Percentiles rank a stretch among this genome's conserved stretches.
Conservation (phyloP, 2,113 vertebrate species). For the Arenaria interpres region DNA sequence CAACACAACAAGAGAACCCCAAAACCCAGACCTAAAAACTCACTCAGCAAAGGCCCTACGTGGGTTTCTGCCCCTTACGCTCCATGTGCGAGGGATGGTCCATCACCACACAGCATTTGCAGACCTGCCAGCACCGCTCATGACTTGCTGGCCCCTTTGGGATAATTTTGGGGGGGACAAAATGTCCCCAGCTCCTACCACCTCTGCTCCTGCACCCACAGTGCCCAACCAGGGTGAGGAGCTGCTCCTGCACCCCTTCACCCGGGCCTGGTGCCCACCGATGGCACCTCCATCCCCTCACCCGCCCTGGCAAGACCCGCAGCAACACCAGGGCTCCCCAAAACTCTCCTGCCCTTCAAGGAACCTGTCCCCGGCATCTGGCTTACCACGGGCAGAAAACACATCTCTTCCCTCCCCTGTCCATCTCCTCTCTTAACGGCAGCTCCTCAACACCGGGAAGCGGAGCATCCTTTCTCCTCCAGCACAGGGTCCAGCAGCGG, state of each 20-base stretch:
- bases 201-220: accelerated
- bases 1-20: not conserved
- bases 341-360: not conserved
- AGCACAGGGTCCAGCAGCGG: accelerated
- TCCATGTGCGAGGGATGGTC: accelerated
- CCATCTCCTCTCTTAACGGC: not conserved
- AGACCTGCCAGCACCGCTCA: not conserved
- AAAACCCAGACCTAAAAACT: not conserved
- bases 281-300: accelerated
- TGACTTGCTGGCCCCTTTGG: not conserved
- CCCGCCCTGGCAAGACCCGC: accelerated
- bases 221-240: not conserved
- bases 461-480: not conserved
- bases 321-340: not conserved
- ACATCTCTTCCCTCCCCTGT: not conserved
- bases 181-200: not conserved
- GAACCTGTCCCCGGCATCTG: accelerated
- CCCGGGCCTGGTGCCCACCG: not conserved
- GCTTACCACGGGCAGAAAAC: not conserved
- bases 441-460: not conserved
- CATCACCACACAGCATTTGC: accelerated
- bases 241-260: not conserved
- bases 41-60: not conserved
- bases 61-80: accelerated
- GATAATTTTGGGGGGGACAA: not conserved